Evolutionary conservation across 2,797 vertebrate species (phyloP).

Genomic region (Catharus ustulatus): DNA sequence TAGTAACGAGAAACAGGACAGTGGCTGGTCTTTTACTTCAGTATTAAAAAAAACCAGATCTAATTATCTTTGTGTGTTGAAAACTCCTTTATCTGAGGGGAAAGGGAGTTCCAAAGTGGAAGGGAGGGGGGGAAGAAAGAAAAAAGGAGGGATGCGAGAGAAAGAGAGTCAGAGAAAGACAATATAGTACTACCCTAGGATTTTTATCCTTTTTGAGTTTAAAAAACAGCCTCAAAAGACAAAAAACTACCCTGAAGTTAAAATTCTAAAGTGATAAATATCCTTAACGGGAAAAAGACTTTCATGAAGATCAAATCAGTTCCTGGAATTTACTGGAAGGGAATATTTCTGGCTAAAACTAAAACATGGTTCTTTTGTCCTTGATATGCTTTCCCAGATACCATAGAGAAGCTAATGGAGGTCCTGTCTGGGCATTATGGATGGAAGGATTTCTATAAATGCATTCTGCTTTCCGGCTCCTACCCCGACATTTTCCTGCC

Average conservation of each 20-base stretch:
- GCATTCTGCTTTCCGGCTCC: not conserved
- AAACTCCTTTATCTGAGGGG: not conserved
- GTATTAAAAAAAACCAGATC: conserved; percentile 13
- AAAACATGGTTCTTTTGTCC: accelerated
- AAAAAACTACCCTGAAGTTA: not conserved
- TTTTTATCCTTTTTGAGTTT: not conserved
- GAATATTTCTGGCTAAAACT: not conserved
- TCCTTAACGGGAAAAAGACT: not conserved
- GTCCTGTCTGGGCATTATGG: not conserved
- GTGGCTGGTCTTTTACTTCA: not conserved
- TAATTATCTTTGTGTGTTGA: not conserved
- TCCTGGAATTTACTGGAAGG: not conserved
- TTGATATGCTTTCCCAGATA: not conserved
- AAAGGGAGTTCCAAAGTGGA: not conserved
- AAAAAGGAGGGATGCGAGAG: too few relatives aligned
- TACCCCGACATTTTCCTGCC: not conserved
- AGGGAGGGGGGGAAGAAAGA: accelerated
- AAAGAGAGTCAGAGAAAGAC: not conserved
- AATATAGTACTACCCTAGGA: accelerated
- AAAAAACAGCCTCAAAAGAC: not conserved
- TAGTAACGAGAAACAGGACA: not conserved
- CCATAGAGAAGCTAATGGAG: not conserved
- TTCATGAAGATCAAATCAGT: not conserved
- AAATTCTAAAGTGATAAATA: not conserved
- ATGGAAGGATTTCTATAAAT: not conserved